Percentiles rank a stretch among this genome's conserved stretches.
Conservation (phyloP, 2,113 vertebrate genomes). For the Grammomys surdaster region DNA sequence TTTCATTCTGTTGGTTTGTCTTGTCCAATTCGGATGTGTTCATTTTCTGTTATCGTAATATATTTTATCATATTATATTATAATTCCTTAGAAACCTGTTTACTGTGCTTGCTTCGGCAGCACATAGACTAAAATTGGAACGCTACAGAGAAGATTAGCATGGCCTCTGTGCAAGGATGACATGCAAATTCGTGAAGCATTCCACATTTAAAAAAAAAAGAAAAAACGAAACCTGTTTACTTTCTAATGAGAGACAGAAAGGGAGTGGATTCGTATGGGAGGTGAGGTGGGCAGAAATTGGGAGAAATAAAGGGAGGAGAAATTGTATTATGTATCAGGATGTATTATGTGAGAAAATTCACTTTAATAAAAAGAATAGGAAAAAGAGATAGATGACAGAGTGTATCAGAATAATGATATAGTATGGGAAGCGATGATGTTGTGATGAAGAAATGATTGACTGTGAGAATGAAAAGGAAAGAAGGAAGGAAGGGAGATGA, state of each 20-base stretch:
- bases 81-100: neutral
- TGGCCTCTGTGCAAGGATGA: too few species aligned
- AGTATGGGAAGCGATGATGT: neutral
- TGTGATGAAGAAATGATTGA: constrained; percentile 9
- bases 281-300: neutral
- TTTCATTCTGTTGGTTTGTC: neutral
- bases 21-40: neutral
- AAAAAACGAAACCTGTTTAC: neutral
- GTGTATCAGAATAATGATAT: neutral
- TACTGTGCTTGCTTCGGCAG: neutral
- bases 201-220: too few species aligned
- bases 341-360: neutral
- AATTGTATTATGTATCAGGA: neutral
- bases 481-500: neutral
- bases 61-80: neutral
- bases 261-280: neutral
- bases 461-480: neutral
- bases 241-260: neutral
- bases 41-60: neutral
- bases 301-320: neutral
- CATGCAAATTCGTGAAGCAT: too few species aligned
- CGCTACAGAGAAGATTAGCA: too few species aligned
- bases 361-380: neutral
- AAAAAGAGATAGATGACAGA: neutral
- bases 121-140: too few species aligned